Percentiles rank a stretch among this genome's conserved stretches.
These are phyloP conservation scores for Rhagium mordax DNA, from an alignment of 2,888 invertebrate species.

Conservation along the genomic window DNA sequence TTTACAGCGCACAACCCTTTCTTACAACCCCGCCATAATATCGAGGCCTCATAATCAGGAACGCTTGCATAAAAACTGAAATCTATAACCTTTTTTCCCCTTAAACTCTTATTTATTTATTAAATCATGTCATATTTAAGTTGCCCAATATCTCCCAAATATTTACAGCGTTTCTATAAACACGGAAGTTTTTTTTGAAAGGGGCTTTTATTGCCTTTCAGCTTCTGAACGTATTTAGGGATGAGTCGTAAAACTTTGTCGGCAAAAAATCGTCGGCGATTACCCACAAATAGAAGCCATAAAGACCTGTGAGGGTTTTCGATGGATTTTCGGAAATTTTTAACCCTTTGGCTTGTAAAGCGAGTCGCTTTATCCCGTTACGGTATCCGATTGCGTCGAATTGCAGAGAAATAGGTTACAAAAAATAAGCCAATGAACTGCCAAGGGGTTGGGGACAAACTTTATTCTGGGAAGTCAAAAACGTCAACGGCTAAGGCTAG, in stretches of 20 bases:
- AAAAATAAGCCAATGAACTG: conserved; percentile 39
- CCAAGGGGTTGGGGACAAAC: neutral
- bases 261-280: conserved; percentile 42
- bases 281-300: conserved; percentile 34
- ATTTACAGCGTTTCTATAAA: conserved; percentile 50
- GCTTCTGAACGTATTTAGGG: conserved; percentile 46
- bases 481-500: too few species aligned
- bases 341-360: conserved; percentile 30
- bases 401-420: conserved; percentile 43
- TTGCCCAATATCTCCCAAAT: conserved; percentile 52
- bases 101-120: conserved; percentile 30
- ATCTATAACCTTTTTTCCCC: conserved; percentile 19
- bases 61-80: neutral
- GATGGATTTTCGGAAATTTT: conserved; percentile 33
- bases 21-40: neutral
- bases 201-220: conserved; percentile 45
- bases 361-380: conserved; percentile 25
- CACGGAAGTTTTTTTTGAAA: conserved; percentile 54
- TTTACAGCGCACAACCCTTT: conserved; percentile 30
- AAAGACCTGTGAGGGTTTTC: neutral
- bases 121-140: conserved; percentile 35
- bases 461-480: neutral
- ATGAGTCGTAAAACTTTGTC: conserved; percentile 44
- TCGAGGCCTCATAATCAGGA: neutral
- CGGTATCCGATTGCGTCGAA: conserved; percentile 36